phyloP scores from a whole-genome alignment of 2,797 vertebrate genomes.

The Oreochromis mossambicus region DNA sequence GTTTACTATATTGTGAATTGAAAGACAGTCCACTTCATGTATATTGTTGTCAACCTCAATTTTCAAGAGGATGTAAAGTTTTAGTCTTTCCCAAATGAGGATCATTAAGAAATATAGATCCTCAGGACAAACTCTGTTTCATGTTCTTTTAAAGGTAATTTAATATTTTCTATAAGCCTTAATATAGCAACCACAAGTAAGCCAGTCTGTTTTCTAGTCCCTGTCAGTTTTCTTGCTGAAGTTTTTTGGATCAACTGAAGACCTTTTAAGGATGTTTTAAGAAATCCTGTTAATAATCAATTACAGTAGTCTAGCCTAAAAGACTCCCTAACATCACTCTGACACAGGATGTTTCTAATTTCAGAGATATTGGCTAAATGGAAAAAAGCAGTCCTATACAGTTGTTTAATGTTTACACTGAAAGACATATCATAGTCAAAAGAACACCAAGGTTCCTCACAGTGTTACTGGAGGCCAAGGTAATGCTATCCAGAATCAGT shows the following conservation, averaged over 20 bases:
- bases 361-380: background rate
- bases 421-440: no score
- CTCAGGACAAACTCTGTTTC: background rate
- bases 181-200: background rate
- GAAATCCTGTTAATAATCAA: background rate
- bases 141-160: background rate
- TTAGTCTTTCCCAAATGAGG: background rate
- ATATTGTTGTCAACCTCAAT: no score
- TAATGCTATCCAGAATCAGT: no score
- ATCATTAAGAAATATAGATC: background rate
- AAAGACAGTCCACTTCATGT: background rate
- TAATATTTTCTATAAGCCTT: background rate
- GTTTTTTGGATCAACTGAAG: background rate
- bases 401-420: no score
- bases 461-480: no score
- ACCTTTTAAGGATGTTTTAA: background rate
- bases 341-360: background rate
- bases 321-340: background rate
- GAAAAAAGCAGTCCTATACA: no score
- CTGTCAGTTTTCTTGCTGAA: background rate
- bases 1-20: background rate
- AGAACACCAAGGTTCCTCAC: no score
- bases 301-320: background rate
- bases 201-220: background rate
- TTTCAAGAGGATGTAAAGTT: no score